Evolutionary conservation across 2,888 invertebrate genomes (phyloP).

Genomic region (Pristionchus entomophagus): DNA sequence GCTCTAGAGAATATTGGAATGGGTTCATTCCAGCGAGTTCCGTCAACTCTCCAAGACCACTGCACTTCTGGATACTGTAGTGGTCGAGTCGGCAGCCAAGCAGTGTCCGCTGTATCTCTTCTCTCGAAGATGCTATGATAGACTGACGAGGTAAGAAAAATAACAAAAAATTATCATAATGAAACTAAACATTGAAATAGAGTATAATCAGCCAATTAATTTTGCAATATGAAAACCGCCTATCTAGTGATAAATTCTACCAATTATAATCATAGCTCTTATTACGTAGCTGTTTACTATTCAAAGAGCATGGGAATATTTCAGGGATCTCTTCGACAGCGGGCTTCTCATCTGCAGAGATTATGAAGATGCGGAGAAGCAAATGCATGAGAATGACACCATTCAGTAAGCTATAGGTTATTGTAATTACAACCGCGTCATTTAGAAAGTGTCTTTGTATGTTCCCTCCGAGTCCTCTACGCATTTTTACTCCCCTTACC

Average conservation of each 20-base stretch:
- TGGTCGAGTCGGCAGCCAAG: not conserved
- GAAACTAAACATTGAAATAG: no score
- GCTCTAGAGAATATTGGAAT: not conserved
- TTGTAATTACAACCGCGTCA: no score
- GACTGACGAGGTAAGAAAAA: not conserved
- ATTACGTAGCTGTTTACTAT: no score
- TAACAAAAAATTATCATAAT: no score
- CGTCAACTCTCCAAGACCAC: not conserved
- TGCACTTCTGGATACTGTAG: not conserved
- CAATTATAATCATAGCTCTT: no score
- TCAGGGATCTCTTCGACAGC: conserved; percentile 5
- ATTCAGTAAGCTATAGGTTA: not conserved
- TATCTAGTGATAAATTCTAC: no score
- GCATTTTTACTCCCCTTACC: no score
- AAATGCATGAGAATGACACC: not conserved
- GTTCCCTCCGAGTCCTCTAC: no score
- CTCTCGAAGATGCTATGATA: not conserved
- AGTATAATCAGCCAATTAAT: no score
- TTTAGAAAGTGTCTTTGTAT: no score
- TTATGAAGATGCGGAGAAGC: not conserved
- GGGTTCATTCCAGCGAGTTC: not conserved
- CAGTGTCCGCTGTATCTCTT: not conserved
- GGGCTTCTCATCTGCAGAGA: not conserved
- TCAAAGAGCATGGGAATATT: not conserved
- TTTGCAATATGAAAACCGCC: no score